Conservation (phyloP, 2,888 invertebrate species). For the Nebria brevicollis region DNA sequence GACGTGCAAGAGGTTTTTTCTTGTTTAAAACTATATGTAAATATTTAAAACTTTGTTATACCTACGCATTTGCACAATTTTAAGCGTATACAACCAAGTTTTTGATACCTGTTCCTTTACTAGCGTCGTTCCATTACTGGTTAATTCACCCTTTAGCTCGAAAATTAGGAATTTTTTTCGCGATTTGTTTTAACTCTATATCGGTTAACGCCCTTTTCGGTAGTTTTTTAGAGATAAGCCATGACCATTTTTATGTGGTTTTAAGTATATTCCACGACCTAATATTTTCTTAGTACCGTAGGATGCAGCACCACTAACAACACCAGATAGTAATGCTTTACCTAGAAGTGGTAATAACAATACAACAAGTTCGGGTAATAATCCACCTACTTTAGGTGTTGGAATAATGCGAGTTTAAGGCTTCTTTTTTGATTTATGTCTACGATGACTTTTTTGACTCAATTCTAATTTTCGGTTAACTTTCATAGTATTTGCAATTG, state of each 20-base stretch:
- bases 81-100: no score
- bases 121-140: no score
- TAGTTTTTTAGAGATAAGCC: conserved; percentile 40
- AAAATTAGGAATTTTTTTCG: conserved; percentile 44
- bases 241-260: conserved; percentile 19
- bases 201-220: conserved; percentile 48
- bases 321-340: conserved; percentile 53
- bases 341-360: conserved; percentile 51
- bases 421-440: conserved; percentile 27
- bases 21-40: no score
- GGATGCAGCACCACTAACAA: conserved; percentile 55
- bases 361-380: conserved; percentile 52
- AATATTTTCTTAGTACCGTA: conserved; percentile 8
- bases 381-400: conserved; percentile 51
- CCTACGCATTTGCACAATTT: no score
- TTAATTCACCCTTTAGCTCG: no score
- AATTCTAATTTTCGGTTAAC: conserved; percentile 51
- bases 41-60: no score
- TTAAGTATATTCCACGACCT: conserved; percentile 17
- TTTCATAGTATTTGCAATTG: conserved; percentile 52
- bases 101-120: no score
- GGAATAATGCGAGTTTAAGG: not conserved
- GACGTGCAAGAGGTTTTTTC: no score
- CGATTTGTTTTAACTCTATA: not conserved
- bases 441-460: not conserved